A percentile compares a stretch with the other conserved stretches of the same genome.
Conservation (phyloP, 2,797 vertebrate genomes). For the Meda fulgida region DNA sequence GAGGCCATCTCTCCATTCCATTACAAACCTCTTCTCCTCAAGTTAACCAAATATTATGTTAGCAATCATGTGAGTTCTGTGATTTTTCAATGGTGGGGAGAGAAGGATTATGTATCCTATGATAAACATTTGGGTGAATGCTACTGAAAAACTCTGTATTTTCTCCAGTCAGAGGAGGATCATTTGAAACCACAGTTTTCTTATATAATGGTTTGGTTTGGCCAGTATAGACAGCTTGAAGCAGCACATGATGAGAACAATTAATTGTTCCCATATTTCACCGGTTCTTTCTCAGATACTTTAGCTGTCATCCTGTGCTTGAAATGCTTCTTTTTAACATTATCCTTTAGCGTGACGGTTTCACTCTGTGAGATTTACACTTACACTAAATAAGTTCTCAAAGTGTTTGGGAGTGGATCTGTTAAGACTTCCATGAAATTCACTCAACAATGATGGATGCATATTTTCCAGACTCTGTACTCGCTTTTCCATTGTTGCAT, state of each 20-base stretch:
- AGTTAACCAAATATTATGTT: constrained; percentile 55
- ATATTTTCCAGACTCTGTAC: not conserved
- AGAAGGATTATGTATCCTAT: constrained; percentile 50
- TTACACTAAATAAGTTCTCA: constrained; percentile 4
- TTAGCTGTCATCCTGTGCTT: constrained; percentile 5
- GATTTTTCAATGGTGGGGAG: constrained; percentile 32
- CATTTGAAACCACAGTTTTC: constrained; percentile 17
- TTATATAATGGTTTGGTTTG: constrained; percentile 19
- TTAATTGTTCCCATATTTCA: constrained; percentile 16
- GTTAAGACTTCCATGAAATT: not conserved
- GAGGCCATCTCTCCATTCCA: not conserved
- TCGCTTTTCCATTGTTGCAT: not conserved
- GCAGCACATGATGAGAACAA: constrained; percentile 6
- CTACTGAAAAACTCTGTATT: constrained; percentile 19
- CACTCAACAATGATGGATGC: not conserved
- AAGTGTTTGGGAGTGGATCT: not conserved
- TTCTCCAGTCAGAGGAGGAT: constrained; percentile 4
- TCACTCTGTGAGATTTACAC: not conserved
- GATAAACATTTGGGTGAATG: constrained; percentile 29
- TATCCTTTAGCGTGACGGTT: not conserved
- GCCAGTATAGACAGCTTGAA: not conserved
- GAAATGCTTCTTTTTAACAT: not conserved
- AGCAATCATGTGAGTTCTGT: constrained; percentile 49
- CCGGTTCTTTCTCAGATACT: not conserved
- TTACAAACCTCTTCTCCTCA: constrained; percentile 3